Percentiles rank a stretch among this genome's conserved stretches.
Evolutionary conservation across 1,140 invertebrate genomes (phyloP).

Genomic region (Bombus confusus): DNA sequence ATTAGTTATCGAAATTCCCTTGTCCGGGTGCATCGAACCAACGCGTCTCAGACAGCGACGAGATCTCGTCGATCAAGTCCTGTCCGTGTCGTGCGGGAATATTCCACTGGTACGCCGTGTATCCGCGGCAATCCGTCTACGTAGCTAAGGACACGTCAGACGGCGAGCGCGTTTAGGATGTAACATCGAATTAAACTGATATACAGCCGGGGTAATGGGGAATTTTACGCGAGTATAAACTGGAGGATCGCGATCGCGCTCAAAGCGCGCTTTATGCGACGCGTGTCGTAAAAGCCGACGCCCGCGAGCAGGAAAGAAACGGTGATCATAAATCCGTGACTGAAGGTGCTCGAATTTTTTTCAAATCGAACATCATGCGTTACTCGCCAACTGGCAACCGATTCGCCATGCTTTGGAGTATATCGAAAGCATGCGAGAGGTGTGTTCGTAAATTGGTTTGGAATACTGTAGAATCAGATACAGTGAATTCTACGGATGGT

Average conservation of each 20-base stretch:
- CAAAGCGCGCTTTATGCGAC: too few relatives aligned
- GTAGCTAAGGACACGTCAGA: conserved; percentile 5
- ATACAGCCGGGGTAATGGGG: conserved; percentile 18
- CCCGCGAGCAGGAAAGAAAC: too few relatives aligned
- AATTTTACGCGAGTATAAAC: conserved; percentile 43
- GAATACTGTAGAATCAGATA: too few relatives aligned
- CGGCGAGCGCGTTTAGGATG: conserved; percentile 22
- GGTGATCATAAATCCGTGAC: too few relatives aligned
- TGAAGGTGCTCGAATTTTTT: background rate
- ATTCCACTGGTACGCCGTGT: background rate
- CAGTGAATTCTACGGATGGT: too few relatives aligned
- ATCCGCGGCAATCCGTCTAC: conserved; percentile 12
- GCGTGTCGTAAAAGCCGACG: too few relatives aligned
- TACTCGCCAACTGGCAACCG: background rate
- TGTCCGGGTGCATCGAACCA: background rate
- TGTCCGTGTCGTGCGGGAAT: background rate
- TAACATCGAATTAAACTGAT: conserved; percentile 38
- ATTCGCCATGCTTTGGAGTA: background rate
- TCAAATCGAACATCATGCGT: background rate
- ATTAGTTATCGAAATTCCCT: conserved; percentile 1
- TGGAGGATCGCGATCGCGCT: conserved; percentile 8
- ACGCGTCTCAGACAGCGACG: background rate
- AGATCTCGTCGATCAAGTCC: conserved; percentile 5
- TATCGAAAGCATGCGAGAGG: too few relatives aligned
- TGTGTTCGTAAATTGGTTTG: background rate